phyloP scores from a whole-genome alignment of 2,113 vertebrate genomes.

The Campylomormyrus tamandua region DNA sequence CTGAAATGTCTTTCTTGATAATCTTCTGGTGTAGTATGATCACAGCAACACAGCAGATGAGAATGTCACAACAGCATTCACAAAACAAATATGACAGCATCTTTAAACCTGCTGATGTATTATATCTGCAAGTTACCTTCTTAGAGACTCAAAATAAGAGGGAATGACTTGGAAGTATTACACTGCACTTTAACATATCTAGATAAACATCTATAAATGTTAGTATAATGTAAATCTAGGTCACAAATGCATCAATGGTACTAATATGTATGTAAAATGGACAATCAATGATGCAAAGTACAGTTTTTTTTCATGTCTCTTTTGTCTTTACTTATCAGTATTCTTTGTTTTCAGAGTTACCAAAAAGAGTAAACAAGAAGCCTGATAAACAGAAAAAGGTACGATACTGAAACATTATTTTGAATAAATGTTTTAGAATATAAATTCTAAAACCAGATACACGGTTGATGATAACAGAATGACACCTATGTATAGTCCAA shows the following conservation, averaged over 20 bases:
- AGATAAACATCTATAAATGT: background rate
- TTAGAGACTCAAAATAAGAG: background rate
- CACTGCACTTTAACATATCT: background rate
- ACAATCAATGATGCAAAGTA: background rate
- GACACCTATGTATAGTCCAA: background rate
- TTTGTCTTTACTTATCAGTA: background rate
- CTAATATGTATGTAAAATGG: background rate
- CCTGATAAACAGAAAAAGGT: slow-evolving; percentile 49
- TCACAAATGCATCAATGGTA: background rate
- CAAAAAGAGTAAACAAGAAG: slow-evolving; percentile 45
- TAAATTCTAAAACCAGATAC: background rate
- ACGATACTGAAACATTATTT: background rate
- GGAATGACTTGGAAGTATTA: background rate
- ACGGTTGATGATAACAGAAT: background rate
- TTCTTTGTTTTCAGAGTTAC: slow-evolving; percentile 45
- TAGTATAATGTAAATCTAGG: background rate
- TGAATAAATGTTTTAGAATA: background rate
- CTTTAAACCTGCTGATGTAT: background rate
- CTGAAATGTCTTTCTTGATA: background rate
- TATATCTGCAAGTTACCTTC: background rate
- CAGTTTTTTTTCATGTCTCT: background rate
- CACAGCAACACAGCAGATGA: background rate
- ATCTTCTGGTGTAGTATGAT: background rate
- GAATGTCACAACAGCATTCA: background rate
- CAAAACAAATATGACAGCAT: background rate